phyloP scores from a whole-genome alignment of 2,797 vertebrate species.

The Rhinatrema bivittatum region DNA sequence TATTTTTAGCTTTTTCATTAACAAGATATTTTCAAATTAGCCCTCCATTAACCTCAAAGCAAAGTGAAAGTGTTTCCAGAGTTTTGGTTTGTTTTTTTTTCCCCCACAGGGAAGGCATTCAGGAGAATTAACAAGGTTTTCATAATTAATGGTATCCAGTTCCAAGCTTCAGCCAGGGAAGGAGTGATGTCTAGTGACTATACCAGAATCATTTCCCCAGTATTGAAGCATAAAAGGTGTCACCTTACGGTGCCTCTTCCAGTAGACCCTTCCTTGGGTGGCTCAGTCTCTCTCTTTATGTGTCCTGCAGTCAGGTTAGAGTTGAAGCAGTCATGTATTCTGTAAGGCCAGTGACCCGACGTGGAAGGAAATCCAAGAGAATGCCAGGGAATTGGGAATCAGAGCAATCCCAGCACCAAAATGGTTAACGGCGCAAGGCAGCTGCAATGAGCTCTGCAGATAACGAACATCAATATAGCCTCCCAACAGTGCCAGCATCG shows the following conservation, averaged over 20 bases:
- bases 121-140: conserved; percentile 51
- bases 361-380: background rate
- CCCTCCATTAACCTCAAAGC: conserved; percentile 68
- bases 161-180: conserved; percentile 39
- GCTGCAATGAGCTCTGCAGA: background rate
- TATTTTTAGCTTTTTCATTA: conserved; percentile 75
- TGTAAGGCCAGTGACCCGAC: too few species aligned
- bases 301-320: too few species aligned
- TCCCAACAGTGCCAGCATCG: background rate
- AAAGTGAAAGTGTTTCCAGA: conserved; percentile 43
- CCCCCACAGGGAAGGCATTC: conserved; percentile 38
- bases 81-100: too few species aligned
- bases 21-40: conserved; percentile 64
- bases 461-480: fast-evolving
- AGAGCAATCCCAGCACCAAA: background rate
- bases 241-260: too few species aligned
- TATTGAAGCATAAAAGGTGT: too few species aligned
- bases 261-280: too few species aligned
- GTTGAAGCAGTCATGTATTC: too few species aligned
- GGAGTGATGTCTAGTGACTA: too few species aligned
- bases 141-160: conserved; percentile 36
- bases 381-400: background rate
- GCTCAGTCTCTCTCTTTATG: background rate
- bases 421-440: background rate
- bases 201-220: too few species aligned